These are phyloP conservation scores for Lepidurus arcticus DNA, from an alignment of 1,140 invertebrate genomes.

Conservation along the genomic window DNA sequence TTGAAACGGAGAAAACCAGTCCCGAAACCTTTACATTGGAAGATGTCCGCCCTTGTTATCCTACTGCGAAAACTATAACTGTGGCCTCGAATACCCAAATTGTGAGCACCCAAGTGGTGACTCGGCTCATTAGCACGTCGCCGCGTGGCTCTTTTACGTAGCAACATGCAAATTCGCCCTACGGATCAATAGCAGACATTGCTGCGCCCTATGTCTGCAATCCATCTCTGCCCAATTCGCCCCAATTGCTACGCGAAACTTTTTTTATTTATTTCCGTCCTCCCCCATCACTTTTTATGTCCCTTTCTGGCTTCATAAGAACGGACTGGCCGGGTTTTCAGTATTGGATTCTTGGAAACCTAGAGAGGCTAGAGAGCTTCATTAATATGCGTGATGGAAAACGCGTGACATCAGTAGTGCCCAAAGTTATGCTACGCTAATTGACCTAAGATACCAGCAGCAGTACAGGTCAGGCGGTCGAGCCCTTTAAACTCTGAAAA, in stretches of 20 bases:
- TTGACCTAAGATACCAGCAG: slow-evolving; percentile 2
- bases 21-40: too few species aligned
- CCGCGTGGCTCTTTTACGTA: neutral
- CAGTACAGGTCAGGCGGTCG: slow-evolving; percentile 1
- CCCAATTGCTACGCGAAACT: too few species aligned
- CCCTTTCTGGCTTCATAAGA: neutral
- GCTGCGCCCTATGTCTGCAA: neutral
- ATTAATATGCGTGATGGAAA: neutral
- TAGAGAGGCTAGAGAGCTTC: slow-evolving; percentile 13
- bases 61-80: neutral
- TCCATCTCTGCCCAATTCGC: neutral
- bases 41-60: neutral
- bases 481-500: neutral
- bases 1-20: too few species aligned
- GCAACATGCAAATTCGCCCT: neutral
- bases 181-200: neutral
- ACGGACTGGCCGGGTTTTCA: neutral
- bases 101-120: neutral
- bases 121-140: neutral
- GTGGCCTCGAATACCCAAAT: neutral
- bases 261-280: too few species aligned
- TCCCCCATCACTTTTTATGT: too few species aligned
- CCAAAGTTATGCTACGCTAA: neutral
- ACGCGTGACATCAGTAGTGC: neutral
- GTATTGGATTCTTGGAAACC: neutral